Evolutionary conservation across 2,888 invertebrate species (phyloP).

Genomic region (Conus canariensis): DNA sequence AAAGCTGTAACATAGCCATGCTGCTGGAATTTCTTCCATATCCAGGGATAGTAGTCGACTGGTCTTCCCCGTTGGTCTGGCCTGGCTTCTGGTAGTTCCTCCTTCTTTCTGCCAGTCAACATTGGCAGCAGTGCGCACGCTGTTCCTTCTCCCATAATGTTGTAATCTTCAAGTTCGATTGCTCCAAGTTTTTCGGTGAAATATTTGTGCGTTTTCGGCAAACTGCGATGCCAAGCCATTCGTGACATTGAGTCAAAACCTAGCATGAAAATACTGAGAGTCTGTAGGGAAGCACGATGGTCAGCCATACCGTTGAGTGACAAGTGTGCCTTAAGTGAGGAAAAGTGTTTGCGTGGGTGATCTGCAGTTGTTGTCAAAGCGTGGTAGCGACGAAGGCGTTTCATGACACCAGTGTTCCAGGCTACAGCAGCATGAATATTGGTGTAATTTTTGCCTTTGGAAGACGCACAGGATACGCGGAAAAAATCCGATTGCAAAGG

Average conservation of each 20-base stretch:
- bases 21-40: constrained; percentile 88
- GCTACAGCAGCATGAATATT: constrained; percentile 72
- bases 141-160: constrained; percentile 80
- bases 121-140: constrained; percentile 88
- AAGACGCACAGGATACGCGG: constrained; percentile 67
- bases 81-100: constrained; percentile 92
- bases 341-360: neutral
- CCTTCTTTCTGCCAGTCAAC: constrained; percentile 87
- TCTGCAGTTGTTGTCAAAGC: neutral
- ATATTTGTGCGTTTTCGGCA: constrained; percentile 71
- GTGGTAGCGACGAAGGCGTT: neutral
- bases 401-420: neutral
- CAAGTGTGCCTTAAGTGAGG: no score
- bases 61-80: constrained; percentile 83
- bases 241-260: neutral
- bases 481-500: constrained; percentile 72
- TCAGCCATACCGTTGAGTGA: no score
- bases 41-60: constrained; percentile 90
- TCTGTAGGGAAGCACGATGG: neutral
- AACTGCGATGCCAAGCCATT: constrained; percentile 46
- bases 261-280: neutral
- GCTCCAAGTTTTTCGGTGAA: constrained; percentile 69
- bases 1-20: constrained; percentile 85
- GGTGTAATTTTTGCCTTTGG: constrained; percentile 82
- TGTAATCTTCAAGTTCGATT: constrained; percentile 84